Conservation (phyloP, 92 coral and sea anemone species). For the Hydrozoanthus gracilis region DNA sequence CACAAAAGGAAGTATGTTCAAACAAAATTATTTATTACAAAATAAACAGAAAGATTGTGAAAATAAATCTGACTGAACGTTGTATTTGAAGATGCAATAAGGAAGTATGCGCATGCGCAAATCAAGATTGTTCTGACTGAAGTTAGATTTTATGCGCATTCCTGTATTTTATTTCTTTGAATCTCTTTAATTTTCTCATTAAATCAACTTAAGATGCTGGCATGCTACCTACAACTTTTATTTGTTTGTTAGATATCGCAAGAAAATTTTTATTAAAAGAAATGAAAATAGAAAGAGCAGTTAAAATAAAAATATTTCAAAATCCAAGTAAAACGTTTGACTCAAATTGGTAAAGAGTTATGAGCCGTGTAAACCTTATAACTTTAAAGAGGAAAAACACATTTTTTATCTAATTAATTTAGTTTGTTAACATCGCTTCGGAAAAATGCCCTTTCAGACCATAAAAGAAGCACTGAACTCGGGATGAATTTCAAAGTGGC, state of each 20-base stretch:
- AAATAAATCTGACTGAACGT: too few species aligned
- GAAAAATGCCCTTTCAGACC: not conserved
- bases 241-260: too few species aligned
- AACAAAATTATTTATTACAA: not conserved
- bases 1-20: not conserved
- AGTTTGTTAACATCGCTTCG: not conserved
- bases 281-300: not conserved
- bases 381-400: not conserved
- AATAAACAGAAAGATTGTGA: not conserved
- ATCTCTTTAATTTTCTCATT: too few species aligned
- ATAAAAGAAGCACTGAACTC: slow-evolving; percentile 64
- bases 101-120: too few species aligned
- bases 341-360: not conserved
- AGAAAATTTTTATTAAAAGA: not conserved
- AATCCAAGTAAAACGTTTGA: too few species aligned
- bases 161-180: too few species aligned
- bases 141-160: too few species aligned
- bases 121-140: too few species aligned
- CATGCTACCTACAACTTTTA: too few species aligned
- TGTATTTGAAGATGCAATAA: too few species aligned
- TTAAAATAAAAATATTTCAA: too few species aligned
- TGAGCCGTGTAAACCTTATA: not conserved
- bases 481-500: slow-evolving; percentile 93
- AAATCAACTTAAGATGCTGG: too few species aligned
- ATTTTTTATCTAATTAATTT: not conserved